Evolutionary conservation across 2,797 vertebrate species (phyloP), one percentile per base, ranked within the genome.

Genomic region (Streptopelia turtur): DNA sequence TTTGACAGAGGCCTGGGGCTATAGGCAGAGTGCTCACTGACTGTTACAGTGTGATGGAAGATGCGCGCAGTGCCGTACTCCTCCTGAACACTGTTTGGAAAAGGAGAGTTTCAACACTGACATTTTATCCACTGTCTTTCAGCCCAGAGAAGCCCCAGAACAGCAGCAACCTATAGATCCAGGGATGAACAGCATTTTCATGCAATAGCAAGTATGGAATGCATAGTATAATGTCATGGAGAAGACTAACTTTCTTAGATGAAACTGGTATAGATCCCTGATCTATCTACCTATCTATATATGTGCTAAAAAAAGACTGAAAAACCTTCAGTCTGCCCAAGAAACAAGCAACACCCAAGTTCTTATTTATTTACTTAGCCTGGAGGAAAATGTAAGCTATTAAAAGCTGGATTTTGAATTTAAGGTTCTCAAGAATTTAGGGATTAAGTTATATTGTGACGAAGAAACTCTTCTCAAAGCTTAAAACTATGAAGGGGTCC

Each of bases 171-270:
- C 37, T 43, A 25, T 6, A 80, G 50, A 50, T 9, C 27, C 49
- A 71, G 11, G 2, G 16, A 21, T 10, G 5, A 60, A 10, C 5
- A 76, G 25, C 43, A 16, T 50, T 75, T 75, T 39, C 10, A 13
- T 9, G 45, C 23, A 53, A 59, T 9, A 65, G 37, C 24, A 66
- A 87, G 6, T 5, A 64, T 31, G 28, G 68, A 76, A 25, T 2
- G 8, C 18, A 11, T 41, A 7, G 2, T 11, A 30, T 41, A 1
- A 3, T 11, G 12, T 16, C 64, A 49, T 2, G 1, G 35, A 75
- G n/a, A 39, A 47, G 23, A 35, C 17, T 6, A n/a, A 23, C 11
- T 78, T 43, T 64, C n/a, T 23, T 35, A 18, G 13, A 15, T 24
- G 3, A 39, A 77, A 59, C 3, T 41, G 7, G 12, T 21, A 7